These are phyloP conservation scores for Micoletzkya japonica DNA, from an alignment of 2,888 invertebrate species.

Conservation along the genomic window DNA sequence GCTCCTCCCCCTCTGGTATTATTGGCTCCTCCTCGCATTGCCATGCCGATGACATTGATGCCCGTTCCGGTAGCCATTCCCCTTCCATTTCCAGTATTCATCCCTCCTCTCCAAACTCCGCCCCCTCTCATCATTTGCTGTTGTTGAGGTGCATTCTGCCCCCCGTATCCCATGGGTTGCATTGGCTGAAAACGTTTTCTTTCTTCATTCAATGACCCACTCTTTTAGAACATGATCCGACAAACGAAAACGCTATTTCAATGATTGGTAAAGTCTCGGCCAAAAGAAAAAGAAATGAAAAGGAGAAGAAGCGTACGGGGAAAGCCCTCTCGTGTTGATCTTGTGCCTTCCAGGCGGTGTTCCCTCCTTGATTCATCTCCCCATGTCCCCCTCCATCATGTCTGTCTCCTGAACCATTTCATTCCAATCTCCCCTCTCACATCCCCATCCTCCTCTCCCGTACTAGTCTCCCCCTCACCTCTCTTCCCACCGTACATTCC, in stretches of 20 bases:
- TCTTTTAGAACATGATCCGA: no score
- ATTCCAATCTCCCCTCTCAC: neutral
- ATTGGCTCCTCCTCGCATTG: neutral
- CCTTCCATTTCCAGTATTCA: neutral
- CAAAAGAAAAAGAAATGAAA: no score
- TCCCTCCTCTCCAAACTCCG: slow-evolving; percentile 9
- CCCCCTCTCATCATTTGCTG: neutral
- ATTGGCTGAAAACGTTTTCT: no score
- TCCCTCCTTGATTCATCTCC: neutral
- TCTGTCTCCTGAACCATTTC: neutral
- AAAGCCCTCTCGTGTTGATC: neutral
- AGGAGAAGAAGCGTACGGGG: no score
- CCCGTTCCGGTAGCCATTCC: neutral
- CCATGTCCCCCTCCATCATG: neutral
- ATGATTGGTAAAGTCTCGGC: no score
- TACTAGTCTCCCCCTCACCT: slow-evolving; percentile 2
- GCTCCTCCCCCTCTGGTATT: neutral
- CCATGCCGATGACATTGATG: no score
- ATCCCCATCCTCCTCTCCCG: slow-evolving; percentile 10
- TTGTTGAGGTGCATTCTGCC: no score
- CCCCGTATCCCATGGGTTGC: neutral
- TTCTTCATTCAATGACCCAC: no score
- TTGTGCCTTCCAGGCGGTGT: no score
- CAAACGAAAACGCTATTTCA: no score
- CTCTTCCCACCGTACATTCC: slow-evolving; percentile 24